A percentile compares a stretch with the other conserved stretches of the same genome.
Evolutionary conservation across 1,140 invertebrate species (phyloP).

Genomic region (Pogonomyrmex barbatus): DNA sequence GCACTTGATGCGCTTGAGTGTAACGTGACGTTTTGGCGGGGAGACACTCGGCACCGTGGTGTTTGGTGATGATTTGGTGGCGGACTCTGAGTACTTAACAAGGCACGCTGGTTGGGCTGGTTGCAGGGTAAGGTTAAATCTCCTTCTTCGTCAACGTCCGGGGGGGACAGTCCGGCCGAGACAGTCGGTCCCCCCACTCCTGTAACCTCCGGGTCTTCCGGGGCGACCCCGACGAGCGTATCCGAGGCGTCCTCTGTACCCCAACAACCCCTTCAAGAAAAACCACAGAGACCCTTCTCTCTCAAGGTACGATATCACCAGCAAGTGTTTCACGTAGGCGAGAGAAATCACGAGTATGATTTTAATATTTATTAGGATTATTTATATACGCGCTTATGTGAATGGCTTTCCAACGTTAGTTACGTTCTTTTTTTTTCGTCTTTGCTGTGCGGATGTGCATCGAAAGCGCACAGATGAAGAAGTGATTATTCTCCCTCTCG

Average conservation of each 20-base stretch:
- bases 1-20: constrained; percentile 70
- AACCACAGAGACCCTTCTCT: constrained; percentile 89
- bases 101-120: constrained; percentile 86
- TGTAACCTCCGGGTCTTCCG: constrained; percentile 82
- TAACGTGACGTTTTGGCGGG: constrained; percentile 64
- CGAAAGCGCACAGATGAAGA: constrained; percentile 7
- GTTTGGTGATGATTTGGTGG: constrained; percentile 79
- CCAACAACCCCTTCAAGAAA: constrained; percentile 85
- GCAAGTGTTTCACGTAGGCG: constrained; percentile 56
- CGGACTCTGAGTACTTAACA: constrained; percentile 85
- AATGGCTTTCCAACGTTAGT: constrained; percentile 70
- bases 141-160: constrained; percentile 86
- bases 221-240: constrained; percentile 80
- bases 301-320: constrained; percentile 87
- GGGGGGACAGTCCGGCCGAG: constrained; percentile 86
- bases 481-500: constrained; percentile 40
- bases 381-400: constrained; percentile 67
- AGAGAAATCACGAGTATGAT: constrained; percentile 46
- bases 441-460: constrained; percentile 35
- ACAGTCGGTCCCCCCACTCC: constrained; percentile 85
- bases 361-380: constrained; percentile 60
- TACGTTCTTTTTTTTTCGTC: constrained; percentile 41
- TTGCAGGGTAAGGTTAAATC: constrained; percentile 90
- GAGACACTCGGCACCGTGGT: constrained; percentile 72
- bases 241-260: constrained; percentile 81